Evolutionary conservation across 2,888 invertebrate species (phyloP), one percentile per base, ranked within the genome.

Genomic region (Morinoia aosen): DNA sequence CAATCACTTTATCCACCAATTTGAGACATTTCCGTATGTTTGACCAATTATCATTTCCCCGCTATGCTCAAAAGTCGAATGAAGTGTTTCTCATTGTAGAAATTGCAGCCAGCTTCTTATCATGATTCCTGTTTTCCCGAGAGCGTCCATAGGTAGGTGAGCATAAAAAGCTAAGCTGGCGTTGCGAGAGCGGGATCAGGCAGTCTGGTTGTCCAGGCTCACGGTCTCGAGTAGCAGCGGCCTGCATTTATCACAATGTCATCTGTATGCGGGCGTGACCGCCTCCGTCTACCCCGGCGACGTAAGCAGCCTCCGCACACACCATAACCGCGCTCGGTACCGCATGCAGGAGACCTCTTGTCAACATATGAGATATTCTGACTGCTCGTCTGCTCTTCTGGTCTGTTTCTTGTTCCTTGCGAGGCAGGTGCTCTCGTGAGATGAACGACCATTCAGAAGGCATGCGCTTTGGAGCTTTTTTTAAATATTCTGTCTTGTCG

Each of bases 211-310:
- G 76, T 76, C 76, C 33, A 76, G 33, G 76, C 76, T 76, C 76
- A 76, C 76, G 25, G 8, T 76, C 76, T 25, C 76, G 76, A 76
- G 76, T 16, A 76, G 25, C 16, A 76, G 76, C 25, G 76, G 25
- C 8, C 25, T 76, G 76, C 76, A 76, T 76, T 76, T 33, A 76
- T 76, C 76, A 76, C 76, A 76, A 76, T 76, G 76, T 76, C 76
- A 76, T 76, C 76, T 76, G 76, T 76, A 76, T 76, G 76, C 76
- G 25, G 76, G 33, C 76, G 76, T 76, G 76, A 76, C 76, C 76
- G 76, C 19, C 33, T 8, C 25, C 16, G 76, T 76, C 76, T 76
- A 33, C 76, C 33, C 33, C 76, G 76, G 76, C 25, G 8, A 76
- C 76, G 33, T 76, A 76, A 76, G 25, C 76, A 76, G 76, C 76